Base-by-base conservation (phyloP, 2,888 invertebrate genomes). In the Pollenia labialis region DNA sequence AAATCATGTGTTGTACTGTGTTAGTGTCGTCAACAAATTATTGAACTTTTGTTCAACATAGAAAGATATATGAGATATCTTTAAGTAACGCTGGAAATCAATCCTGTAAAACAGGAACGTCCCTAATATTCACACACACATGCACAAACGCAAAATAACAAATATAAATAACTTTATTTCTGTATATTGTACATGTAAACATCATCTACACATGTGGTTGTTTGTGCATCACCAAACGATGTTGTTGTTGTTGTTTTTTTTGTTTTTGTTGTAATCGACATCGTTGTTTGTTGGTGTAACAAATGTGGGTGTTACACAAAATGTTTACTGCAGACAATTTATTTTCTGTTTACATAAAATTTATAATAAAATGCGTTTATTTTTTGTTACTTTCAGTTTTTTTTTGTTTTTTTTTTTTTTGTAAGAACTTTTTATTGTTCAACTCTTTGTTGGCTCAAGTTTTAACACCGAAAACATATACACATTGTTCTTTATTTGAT, bases 281-380 rank as follows among this genome's bases (percentile, higher is more conserved):
- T 16, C 58, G 56, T 23, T 32, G 32, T 32, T 32, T 68, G 52
- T 46, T 68, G 69, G 40, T 64, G 77, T 71, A 77, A 77, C 76
- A 83, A 71, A 71, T 72, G 50, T 77, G 77, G 77, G 83, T 58
- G 83, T 84, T 58, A 23, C 40, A 72, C 64, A 60, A 66, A 77
- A 84, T 71, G 64, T 77, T 77, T 84, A 72, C 77, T 84, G 77
- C 77, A 84, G 83, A 84, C 72, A 84, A 84, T 84, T 84, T 77
- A 79, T 84, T 82, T 54, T 82, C 62, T 82, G 69, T 82, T 76
- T 76, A 48, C 48, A 81, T 64, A 48, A 74, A 56, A 66, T 66
- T 81, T 81, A 81, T 56, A 81, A 46, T 40, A 72, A 81, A 81
- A 81, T 81, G 72, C 64, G 40, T 72, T 74, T 66, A 40, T 72